Percentiles rank a stretch among this genome's conserved stretches.
These are phyloP conservation scores for Rhamnusium bicolor DNA, from an alignment of 2,888 invertebrate genomes.

Conservation along the genomic window DNA sequence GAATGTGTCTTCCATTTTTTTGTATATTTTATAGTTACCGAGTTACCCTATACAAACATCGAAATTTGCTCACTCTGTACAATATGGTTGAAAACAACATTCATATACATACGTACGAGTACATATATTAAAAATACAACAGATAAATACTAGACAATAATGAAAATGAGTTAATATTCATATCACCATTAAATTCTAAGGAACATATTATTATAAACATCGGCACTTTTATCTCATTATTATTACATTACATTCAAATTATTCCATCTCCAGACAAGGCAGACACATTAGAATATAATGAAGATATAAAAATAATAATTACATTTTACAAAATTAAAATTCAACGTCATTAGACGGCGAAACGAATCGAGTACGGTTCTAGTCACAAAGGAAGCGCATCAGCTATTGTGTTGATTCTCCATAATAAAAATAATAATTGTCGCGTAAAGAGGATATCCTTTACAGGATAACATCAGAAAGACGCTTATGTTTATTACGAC, in stretches of 20 bases:
- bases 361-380: not conserved
- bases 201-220: constrained; percentile 1
- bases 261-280: constrained; percentile 2
- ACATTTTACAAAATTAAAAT: constrained; percentile 8
- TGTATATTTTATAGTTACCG: too few species aligned
- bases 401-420: constrained; percentile 59
- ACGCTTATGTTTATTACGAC: constrained; percentile 34
- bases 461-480: constrained; percentile 59
- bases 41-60: too few species aligned
- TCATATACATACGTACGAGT: not conserved
- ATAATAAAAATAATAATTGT: constrained; percentile 65
- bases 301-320: constrained; percentile 19
- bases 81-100: constrained; percentile 1
- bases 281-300: constrained; percentile 13
- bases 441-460: constrained; percentile 66
- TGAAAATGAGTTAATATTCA: not conserved
- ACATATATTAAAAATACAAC: not conserved
- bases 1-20: too few species aligned
- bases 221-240: constrained; percentile 13
- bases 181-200: not conserved
- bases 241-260: constrained; percentile 9
- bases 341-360: constrained; percentile 11
- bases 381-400: constrained; percentile 54
- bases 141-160: not conserved
- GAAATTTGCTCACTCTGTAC: not conserved